Conservation (phyloP, 2,113 vertebrate genomes). For the Ceyx cyanopectus region DNA sequence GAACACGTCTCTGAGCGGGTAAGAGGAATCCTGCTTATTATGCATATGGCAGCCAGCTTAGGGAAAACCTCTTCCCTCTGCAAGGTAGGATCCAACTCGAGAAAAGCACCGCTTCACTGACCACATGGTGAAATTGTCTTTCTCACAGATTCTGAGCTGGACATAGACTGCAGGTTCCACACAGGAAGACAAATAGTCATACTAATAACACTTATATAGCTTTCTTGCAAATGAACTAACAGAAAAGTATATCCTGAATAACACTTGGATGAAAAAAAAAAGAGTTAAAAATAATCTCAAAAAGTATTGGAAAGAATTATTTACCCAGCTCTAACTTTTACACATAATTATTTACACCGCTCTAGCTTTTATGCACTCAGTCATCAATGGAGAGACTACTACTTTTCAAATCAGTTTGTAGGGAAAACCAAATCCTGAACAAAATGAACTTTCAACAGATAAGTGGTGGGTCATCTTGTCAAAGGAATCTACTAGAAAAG, state of each 20-base stretch:
- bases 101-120: rapidly evolving
- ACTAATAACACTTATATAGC: neutral
- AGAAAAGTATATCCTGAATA: neutral
- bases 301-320: neutral
- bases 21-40: neutral
- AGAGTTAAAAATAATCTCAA: neutral
- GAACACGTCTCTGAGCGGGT: neutral
- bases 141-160: neutral
- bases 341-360: neutral
- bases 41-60: neutral
- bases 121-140: neutral
- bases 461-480: neutral
- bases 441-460: neutral
- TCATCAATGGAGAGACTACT: neutral
- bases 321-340: neutral
- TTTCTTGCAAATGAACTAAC: neutral
- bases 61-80: neutral
- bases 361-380: neutral
- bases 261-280: neutral
- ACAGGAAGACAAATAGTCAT: neutral
- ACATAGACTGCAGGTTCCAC: neutral
- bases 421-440: neutral
- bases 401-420: neutral
- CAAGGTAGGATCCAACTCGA: neutral
- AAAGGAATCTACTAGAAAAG: neutral